Conservation (phyloP, 2,113 vertebrate genomes). For the Globicephala melas region DNA sequence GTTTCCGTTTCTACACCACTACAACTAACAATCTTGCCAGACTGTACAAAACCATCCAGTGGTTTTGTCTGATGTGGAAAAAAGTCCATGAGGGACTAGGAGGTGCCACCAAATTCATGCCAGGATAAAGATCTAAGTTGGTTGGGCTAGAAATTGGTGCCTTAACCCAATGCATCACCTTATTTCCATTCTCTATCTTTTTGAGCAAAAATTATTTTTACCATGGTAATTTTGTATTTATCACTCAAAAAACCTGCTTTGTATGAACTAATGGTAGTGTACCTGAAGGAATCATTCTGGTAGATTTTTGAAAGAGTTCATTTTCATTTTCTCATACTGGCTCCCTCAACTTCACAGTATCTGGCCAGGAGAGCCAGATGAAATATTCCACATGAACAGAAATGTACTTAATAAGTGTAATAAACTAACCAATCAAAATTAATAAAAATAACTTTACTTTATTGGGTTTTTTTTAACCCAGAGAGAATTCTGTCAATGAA, state of each 20-base stretch:
- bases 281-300: background rate
- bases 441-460: conserved; percentile 7
- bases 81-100: conserved; percentile 62
- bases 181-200: conserved; percentile 41
- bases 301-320: conserved; percentile 18
- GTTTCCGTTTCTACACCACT: conserved; percentile 70
- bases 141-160: conserved; percentile 39
- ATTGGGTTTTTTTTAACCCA: background rate
- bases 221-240: background rate
- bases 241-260: background rate
- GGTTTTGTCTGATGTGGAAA: conserved; percentile 77
- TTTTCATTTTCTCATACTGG: background rate
- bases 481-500: conserved; percentile 6
- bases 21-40: conserved; percentile 70
- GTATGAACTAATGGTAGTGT: background rate
- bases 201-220: conserved; percentile 41
- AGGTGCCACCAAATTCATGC: conserved; percentile 62
- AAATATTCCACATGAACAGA: background rate
- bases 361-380: background rate
- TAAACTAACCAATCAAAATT: background rate
- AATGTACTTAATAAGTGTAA: conserved; percentile 3
- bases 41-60: conserved; percentile 70
- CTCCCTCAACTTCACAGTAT: background rate
- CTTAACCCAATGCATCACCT: conserved; percentile 39
- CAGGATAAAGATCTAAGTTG: conserved; percentile 59